Evolutionary conservation across 2,797 vertebrate genomes (phyloP).

Genomic region (Macroramphosus scolopax): DNA sequence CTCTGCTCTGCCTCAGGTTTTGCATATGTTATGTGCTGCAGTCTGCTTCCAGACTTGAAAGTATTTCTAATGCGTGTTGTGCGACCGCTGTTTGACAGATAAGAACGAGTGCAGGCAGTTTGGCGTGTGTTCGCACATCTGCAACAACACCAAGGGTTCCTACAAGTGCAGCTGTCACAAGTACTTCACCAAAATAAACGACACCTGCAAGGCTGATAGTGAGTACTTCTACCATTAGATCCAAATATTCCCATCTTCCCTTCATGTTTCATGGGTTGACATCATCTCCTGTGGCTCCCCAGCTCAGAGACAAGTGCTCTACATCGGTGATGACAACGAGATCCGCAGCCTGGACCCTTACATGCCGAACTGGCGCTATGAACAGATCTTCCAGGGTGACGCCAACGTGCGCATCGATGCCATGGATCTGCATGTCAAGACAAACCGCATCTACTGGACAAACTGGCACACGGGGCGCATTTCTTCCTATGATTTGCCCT

Average conservation of each 20-base stretch:
- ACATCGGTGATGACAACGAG: slow-evolving; percentile 94
- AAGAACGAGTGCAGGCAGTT: slow-evolving; percentile 90
- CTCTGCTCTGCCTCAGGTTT: neutral
- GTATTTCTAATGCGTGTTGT: neutral
- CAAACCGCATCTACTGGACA: slow-evolving; percentile 94
- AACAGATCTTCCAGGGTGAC: slow-evolving; percentile 92
- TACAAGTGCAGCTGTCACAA: slow-evolving; percentile 90
- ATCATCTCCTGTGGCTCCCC: slow-evolving; percentile 24
- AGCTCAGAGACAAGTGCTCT: slow-evolving; percentile 88
- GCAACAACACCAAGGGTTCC: slow-evolving; percentile 95
- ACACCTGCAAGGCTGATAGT: slow-evolving; percentile 95
- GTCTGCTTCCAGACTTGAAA: neutral
- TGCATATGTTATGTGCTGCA: neutral
- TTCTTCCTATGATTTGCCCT: slow-evolving; percentile 86
- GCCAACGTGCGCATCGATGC: slow-evolving; percentile 93
- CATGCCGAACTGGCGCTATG: slow-evolving; percentile 88
- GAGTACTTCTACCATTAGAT: slow-evolving; percentile 30
- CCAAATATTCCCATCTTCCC: too few species aligned
- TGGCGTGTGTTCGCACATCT: slow-evolving; percentile 91
- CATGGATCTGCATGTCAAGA: slow-evolving; percentile 94
- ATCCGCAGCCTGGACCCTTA: slow-evolving; percentile 92
- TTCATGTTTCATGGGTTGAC: too few species aligned
- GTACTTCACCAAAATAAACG: slow-evolving; percentile 88
- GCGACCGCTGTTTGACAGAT: slow-evolving; percentile 71
- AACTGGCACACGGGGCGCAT: slow-evolving; percentile 97